phyloP scores from a whole-genome alignment of 2,113 vertebrate species.

The Brachirus orientalis region DNA sequence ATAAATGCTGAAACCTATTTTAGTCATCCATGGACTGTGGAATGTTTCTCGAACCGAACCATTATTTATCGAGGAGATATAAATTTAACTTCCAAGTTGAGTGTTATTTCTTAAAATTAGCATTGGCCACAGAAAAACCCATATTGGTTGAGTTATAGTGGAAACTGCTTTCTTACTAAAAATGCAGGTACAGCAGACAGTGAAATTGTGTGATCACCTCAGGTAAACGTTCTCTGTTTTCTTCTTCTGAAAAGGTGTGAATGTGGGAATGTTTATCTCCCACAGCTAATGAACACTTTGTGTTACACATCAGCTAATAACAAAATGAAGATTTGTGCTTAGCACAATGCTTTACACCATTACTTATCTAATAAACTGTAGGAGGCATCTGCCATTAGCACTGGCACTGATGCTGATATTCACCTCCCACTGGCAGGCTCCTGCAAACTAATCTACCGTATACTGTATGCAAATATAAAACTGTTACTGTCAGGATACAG shows the following conservation, averaged over 20 bases:
- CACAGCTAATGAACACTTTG: constrained; percentile 67
- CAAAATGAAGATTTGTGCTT: constrained; percentile 61
- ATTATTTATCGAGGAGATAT: too few species aligned
- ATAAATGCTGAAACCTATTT: too few species aligned
- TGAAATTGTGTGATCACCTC: constrained; percentile 27
- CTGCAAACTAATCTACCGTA: constrained; percentile 72
- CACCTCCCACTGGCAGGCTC: constrained; percentile 64
- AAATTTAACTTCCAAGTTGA: too few species aligned
- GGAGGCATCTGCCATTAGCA: constrained; percentile 71
- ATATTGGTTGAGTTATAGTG: too few species aligned
- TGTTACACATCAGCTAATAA: constrained; percentile 67
- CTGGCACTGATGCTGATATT: constrained; percentile 63
- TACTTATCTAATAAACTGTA: constrained; percentile 80
- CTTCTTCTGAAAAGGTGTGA: constrained; percentile 33
- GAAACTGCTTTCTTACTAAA: not conserved
- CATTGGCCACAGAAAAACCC: too few species aligned
- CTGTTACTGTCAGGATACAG: constrained; percentile 78
- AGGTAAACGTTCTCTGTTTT: constrained; percentile 18
- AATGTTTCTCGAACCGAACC: too few species aligned
- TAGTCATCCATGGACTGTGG: too few species aligned
- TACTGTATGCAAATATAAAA: constrained; percentile 80
- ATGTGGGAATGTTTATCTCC: constrained; percentile 51
- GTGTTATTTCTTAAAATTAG: too few species aligned
- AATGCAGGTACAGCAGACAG: not conserved
- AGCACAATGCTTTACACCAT: constrained; percentile 73